These are phyloP conservation scores for Peromyscus nudipes DNA, from an alignment of 2,797 vertebrate species.

Conservation along the genomic window DNA sequence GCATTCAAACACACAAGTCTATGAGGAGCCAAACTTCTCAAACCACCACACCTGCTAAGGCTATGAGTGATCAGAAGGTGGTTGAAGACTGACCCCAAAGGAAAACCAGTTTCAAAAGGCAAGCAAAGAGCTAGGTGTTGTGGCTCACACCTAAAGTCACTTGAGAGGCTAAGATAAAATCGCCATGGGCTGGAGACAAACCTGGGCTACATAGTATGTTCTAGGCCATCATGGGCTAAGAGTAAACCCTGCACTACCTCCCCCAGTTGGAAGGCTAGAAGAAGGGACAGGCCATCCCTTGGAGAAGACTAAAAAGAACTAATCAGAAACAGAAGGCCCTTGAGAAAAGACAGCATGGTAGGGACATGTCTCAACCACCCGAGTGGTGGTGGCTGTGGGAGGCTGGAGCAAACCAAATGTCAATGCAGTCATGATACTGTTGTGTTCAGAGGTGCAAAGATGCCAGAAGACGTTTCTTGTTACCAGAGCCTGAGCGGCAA, in stretches of 20 bases:
- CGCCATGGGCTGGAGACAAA: not conserved
- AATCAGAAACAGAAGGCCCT: not conserved
- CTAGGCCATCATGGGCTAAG: not conserved
- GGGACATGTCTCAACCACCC: not conserved
- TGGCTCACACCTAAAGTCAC: not conserved
- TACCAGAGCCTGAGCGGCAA: not conserved
- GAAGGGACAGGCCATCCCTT: not conserved
- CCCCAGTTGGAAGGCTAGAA: not conserved
- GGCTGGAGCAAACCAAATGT: not conserved
- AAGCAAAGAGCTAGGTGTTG: not conserved
- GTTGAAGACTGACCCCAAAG: not conserved
- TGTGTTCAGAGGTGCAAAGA: not conserved
- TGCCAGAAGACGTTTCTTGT: not conserved
- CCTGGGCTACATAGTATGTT: not conserved
- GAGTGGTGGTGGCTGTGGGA: not conserved
- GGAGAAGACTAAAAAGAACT: not conserved
- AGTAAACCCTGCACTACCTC: not conserved
- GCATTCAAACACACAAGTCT: not conserved
- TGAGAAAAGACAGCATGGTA: not conserved
- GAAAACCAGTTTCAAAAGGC: not conserved
- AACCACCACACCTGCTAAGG: not conserved
- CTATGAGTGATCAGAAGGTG: not conserved
- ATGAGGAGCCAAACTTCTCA: not conserved
- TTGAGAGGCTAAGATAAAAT: not conserved
- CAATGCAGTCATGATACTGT: not conserved